Evolutionary conservation across 2,888 invertebrate genomes (phyloP), one percentile per base, ranked within the genome.

Genomic region (Heliconius cydno): DNA sequence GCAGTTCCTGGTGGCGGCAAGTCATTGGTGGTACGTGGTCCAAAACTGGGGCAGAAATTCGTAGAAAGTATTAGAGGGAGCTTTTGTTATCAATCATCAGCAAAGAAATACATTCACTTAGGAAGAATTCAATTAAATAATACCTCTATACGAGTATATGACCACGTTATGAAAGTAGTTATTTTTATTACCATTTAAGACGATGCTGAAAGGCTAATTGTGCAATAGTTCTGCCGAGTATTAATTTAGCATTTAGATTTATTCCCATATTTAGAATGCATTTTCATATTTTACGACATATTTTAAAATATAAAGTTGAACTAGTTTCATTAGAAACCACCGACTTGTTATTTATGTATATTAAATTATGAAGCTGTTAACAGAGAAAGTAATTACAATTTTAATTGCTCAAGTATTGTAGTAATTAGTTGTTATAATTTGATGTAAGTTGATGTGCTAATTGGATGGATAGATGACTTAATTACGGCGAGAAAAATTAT

Each of bases 361-460:
- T 70, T 46, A 46, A n/a, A 46, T 70, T 70, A 70, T 70, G 19
- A 46, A 70, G 70, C 15, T 70, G 70, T 70, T 70, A 70, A 70
- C 41, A 70, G 41, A 70, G 70, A 70, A 70, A 70, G 28, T 70
- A 70, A 70, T 70, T 70, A 70, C 25, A 70, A 25, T 70, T 70
- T 70, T 70, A 70, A 70, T 70, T 70, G 70, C 70, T 28, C 70
- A 70, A 25, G 41, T 70, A 70, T 70, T 70, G 70, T 70, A 70
- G 70, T 70, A 70, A 70, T 70, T 70, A 70, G 41, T 25, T 70
- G 70, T 70, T 70, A 70, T 70, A 70, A 70, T 70, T 70, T 70
- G 41, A 70, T 70, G 46, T 70, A 28, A 70, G 70, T 46, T 70
- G 70, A 70, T 70, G 70, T 70, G 70, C 46, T 46, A 70, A 70